A percentile compares a stretch with the other conserved stretches of the same genome.
These are phyloP conservation scores for Cryptoprocta ferox DNA, from an alignment of 2,797 vertebrate genomes.

Conservation along the genomic window DNA sequence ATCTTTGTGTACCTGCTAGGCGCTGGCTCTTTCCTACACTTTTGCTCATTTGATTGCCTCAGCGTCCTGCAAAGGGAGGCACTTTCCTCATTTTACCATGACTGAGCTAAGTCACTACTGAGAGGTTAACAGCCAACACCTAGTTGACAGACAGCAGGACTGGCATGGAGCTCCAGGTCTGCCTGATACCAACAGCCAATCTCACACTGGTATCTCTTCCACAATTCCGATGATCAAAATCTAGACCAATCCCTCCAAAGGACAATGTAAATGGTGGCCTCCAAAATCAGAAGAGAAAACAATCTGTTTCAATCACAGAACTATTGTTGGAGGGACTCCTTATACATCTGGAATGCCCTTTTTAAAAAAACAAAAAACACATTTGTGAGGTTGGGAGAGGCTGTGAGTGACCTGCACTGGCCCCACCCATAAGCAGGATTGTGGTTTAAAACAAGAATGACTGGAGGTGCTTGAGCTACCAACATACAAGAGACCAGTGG, in stretches of 20 bases:
- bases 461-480: background rate
- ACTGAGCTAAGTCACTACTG: background rate
- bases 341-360: background rate
- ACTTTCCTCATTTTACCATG: background rate
- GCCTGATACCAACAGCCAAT: background rate
- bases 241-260: background rate
- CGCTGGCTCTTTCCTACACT: background rate
- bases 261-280: background rate
- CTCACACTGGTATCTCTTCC: background rate
- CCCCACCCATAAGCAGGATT: background rate
- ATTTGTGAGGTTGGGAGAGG: background rate
- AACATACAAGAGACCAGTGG: background rate
- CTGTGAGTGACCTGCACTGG: background rate
- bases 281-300: background rate
- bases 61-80: background rate
- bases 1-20: background rate
- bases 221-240: background rate
- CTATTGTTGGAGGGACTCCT: background rate
- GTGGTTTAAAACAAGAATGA: slow-evolving; percentile 27
- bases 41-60: background rate
- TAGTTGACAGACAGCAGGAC: background rate
- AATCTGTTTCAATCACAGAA: background rate
- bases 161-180: background rate
- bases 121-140: background rate
- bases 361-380: background rate